Conservation (phyloP, 2,113 vertebrate genomes). For the Ovibos moschatus region DNA sequence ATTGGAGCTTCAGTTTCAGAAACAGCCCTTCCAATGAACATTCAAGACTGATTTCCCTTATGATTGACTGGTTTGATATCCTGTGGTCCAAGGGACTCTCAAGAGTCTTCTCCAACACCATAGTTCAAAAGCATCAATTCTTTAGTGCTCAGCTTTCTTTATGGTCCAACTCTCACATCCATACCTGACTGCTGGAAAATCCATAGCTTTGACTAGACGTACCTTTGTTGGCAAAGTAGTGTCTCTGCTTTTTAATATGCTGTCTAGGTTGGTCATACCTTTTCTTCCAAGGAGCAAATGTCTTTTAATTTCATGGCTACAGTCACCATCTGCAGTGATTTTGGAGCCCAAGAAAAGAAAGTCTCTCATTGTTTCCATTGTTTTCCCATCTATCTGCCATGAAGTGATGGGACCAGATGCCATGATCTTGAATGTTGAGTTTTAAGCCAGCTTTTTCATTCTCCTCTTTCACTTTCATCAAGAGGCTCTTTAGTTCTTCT, state of each 20-base stretch:
- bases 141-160: not conserved
- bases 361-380: not conserved
- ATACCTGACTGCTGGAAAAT: not conserved
- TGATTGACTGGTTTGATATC: not conserved
- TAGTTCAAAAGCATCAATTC: not conserved
- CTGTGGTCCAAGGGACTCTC: not conserved
- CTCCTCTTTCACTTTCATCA: not conserved
- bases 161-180: not conserved
- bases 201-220: accelerated
- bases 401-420: not conserved
- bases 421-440: not conserved
- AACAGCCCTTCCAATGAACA: not conserved
- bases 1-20: not conserved
- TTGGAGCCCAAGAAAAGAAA: not conserved
- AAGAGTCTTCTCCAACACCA: not conserved
- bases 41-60: not conserved
- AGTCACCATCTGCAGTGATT: not conserved
- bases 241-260: not conserved
- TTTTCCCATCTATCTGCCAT: not conserved
- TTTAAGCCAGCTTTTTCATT: not conserved
- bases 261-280: not conserved
- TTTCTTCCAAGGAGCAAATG: not conserved
- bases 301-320: not conserved
- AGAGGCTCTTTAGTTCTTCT: not conserved
- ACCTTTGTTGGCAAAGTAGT: not conserved